A percentile compares a stretch with the other conserved stretches of the same genome.
Evolutionary conservation across 1,140 invertebrate species (phyloP).

Genomic region (Drosophila hydei): DNA sequence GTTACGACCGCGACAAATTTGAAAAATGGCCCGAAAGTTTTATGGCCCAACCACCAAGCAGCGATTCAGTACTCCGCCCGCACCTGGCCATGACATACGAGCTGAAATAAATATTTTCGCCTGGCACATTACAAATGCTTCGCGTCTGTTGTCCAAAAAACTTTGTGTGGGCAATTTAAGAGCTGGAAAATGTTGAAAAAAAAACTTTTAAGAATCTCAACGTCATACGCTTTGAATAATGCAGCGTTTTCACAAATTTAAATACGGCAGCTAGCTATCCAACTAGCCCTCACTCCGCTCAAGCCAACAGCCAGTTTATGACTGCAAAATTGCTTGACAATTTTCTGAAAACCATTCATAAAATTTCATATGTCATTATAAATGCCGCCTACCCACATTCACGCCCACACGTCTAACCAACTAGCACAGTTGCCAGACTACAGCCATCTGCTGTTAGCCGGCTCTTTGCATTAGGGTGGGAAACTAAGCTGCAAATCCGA

Average conservation of each 20-base stretch:
- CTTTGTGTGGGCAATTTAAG: conserved; percentile 38
- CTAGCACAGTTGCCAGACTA: conserved; percentile 46
- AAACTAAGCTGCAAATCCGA: conserved; percentile 24
- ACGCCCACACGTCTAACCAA: background rate
- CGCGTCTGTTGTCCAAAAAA: conserved; percentile 63
- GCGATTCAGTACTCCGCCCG: background rate
- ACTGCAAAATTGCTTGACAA: conserved; percentile 57
- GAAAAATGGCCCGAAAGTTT: conserved; percentile 80
- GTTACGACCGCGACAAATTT: conserved; percentile 75
- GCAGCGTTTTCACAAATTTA: conserved; percentile 48
- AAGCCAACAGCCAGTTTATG: background rate
- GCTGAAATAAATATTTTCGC: conserved; percentile 76
- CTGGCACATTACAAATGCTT: conserved; percentile 79
- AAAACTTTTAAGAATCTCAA: conserved; percentile 45
- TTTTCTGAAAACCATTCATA: conserved; percentile 63
- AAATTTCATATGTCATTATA: conserved; percentile 68
- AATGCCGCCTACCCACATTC: conserved; percentile 10
- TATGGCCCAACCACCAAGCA: conserved; percentile 46
- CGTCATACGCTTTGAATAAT: conserved; percentile 46
- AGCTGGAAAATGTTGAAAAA: conserved; percentile 20
- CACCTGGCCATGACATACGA: conserved; percentile 61
- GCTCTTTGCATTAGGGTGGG: conserved; percentile 10
- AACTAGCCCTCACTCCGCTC: too few species aligned
- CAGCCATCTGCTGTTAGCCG: conserved; percentile 62
- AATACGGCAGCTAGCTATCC: conserved; percentile 36